A percentile compares a stretch with the other conserved stretches of the same genome.
Evolutionary conservation across 2,797 vertebrate species (phyloP).

Genomic region (Rhinoraja longicauda): DNA sequence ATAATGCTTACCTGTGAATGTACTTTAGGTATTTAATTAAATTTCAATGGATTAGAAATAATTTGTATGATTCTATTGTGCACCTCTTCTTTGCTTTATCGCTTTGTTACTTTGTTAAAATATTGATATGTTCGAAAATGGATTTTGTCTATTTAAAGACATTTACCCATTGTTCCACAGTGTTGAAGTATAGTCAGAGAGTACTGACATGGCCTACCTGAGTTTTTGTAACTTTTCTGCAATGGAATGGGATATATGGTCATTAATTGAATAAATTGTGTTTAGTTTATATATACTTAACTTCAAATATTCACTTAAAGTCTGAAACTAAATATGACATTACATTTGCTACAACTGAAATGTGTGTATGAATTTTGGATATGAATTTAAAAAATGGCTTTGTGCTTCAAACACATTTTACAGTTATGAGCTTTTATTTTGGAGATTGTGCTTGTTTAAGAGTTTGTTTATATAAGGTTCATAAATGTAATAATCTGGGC

Average conservation of each 20-base stretch:
- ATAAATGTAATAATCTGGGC: background rate
- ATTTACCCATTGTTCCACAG: background rate
- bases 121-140: background rate
- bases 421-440: background rate
- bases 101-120: background rate
- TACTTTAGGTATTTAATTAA: constrained; percentile 24
- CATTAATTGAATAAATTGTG: background rate
- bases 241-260: background rate
- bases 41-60: constrained; percentile 3
- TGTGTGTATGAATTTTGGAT: background rate
- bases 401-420: background rate
- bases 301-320: background rate
- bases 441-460: background rate
- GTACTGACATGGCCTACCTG: background rate
- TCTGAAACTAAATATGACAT: background rate
- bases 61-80: constrained; percentile 1
- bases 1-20: constrained; percentile 1
- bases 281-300: background rate
- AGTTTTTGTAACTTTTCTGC: background rate
- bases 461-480: background rate
- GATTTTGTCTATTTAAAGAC: background rate
- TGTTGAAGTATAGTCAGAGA: background rate
- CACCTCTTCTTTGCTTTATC: background rate
- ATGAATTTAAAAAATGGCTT: background rate
- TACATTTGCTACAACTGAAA: background rate